These are phyloP conservation scores for Hydroisotoma schaefferi DNA, from an alignment of 2,888 invertebrate genomes.

Conservation along the genomic window DNA sequence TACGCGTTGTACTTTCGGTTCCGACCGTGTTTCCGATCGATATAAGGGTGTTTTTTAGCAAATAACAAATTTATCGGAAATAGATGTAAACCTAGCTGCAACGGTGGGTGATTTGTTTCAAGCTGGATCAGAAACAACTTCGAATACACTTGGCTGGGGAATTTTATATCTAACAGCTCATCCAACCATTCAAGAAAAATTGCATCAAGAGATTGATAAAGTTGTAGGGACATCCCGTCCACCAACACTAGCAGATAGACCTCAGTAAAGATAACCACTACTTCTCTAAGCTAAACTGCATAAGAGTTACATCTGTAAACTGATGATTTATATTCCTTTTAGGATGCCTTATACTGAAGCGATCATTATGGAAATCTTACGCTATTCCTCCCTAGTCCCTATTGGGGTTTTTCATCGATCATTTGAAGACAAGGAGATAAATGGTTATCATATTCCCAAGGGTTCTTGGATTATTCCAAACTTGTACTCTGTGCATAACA, in stretches of 20 bases:
- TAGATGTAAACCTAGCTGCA: constrained; percentile 26
- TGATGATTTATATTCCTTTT: not conserved
- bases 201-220: constrained; percentile 27
- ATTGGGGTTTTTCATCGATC: constrained; percentile 37
- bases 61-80: not conserved
- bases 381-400: constrained; percentile 36
- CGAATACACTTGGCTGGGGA: constrained; percentile 23
- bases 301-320: not conserved
- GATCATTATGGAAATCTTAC: constrained; percentile 35
- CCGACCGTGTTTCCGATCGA: not conserved
- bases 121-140: constrained; percentile 32
- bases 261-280: constrained; percentile 10
- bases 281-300: too few species aligned
- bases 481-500: constrained; percentile 33
- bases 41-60: too few species aligned
- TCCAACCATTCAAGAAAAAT: constrained; percentile 22
- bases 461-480: constrained; percentile 41
- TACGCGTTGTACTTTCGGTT: not conserved
- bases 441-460: constrained; percentile 33
- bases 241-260: constrained; percentile 23
- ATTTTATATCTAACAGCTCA: constrained; percentile 20
- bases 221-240: constrained; percentile 21
- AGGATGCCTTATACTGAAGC: constrained; percentile 43
- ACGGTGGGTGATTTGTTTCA: constrained; percentile 27
- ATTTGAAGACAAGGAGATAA: constrained; percentile 24